Evolutionary conservation across 1,140 invertebrate genomes (phyloP).

Genomic region (Cecropterus lyciades): DNA sequence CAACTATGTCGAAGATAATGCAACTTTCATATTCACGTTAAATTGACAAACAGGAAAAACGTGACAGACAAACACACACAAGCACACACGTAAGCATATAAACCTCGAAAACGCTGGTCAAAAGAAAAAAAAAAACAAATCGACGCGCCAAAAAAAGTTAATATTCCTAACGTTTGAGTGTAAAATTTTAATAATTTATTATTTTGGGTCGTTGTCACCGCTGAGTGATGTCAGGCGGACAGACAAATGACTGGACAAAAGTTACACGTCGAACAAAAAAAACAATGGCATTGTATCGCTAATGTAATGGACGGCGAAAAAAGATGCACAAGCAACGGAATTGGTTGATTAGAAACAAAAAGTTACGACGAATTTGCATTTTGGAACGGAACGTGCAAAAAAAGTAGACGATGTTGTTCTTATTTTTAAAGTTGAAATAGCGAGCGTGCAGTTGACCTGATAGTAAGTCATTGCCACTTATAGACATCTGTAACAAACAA

Average conservation of each 20-base stretch:
- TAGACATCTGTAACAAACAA: no score
- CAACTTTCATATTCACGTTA: conserved; percentile 35
- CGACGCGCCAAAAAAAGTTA: conserved; percentile 47
- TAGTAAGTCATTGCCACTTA: no score
- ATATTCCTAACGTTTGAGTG: conserved; percentile 56
- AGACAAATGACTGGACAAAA: conserved; percentile 66
- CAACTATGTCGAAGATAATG: conserved; percentile 23
- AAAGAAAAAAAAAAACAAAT: conserved; percentile 52
- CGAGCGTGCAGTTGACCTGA: no score
- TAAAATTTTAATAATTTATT: conserved; percentile 76
- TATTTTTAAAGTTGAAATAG: no score
- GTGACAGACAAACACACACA: conserved; percentile 20
- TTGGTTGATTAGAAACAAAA: conserved; percentile 39
- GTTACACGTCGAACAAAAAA: conserved; percentile 57
- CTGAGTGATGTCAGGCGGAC: conserved; percentile 74
- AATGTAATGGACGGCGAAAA: conserved; percentile 64
- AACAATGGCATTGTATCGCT: conserved; percentile 68
- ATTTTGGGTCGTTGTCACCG: conserved; percentile 75
- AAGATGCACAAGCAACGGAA: conserved; percentile 61
- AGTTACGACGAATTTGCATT: conserved; percentile 55
- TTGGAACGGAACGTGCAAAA: conserved; percentile 48
- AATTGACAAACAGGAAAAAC: conserved; percentile 24
- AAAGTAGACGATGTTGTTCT: no score
- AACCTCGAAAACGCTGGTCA: background rate
- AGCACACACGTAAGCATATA: background rate